Evolutionary conservation across 2,888 invertebrate species (phyloP).

Genomic region (Zygothrica quintamaculata): DNA sequence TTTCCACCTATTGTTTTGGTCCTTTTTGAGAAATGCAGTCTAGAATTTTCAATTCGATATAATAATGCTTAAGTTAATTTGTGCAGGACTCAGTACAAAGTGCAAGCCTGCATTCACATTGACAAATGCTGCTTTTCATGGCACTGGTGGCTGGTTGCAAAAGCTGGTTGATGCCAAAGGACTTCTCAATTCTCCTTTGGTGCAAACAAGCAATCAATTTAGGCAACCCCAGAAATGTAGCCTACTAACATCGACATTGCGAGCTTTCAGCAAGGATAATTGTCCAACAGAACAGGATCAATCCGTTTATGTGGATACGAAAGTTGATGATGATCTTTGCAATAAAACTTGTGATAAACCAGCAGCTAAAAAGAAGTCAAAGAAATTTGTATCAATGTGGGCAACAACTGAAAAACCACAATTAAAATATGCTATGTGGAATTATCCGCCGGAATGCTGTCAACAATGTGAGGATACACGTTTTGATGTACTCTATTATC

Average conservation of each 20-base stretch:
- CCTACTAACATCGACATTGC: too few species aligned
- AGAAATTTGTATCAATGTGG: conserved; percentile 50
- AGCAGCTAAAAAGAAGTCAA: neutral
- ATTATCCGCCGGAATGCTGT: conserved; percentile 49
- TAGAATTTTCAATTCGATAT: neutral
- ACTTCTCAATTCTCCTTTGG: too few species aligned
- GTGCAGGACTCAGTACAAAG: too few species aligned
- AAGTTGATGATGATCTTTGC: conserved; percentile 4
- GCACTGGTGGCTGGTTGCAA: neutral
- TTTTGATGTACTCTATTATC: conserved; percentile 60
- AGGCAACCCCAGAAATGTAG: too few species aligned
- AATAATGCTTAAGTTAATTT: conserved; percentile 18
- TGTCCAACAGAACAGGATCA: neutral
- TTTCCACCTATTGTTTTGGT: neutral
- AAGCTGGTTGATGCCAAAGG: too few species aligned
- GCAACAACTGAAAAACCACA: neutral
- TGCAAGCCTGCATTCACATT: too few species aligned
- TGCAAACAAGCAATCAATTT: too few species aligned
- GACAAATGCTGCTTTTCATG: neutral
- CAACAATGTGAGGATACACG: conserved; percentile 35
- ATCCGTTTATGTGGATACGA: conserved; percentile 8
- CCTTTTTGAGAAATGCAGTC: conserved; percentile 3
- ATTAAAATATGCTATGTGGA: neutral
- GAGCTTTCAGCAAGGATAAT: conserved; percentile 24
- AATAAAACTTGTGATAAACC: neutral